Evolutionary conservation across 2,797 vertebrate species (phyloP).

Genomic region (Sebastes minor): DNA sequence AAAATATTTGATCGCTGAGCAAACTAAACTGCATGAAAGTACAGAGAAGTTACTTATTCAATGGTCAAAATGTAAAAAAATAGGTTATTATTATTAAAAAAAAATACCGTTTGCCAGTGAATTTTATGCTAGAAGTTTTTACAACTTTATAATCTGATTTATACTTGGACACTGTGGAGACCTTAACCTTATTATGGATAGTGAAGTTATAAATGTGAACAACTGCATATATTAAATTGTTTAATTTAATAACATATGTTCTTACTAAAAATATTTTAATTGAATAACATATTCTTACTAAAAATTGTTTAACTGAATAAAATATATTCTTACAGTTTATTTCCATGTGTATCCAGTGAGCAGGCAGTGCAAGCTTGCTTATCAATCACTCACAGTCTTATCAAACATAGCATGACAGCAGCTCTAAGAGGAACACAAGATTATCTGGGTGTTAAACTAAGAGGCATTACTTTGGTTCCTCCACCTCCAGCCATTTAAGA

Average conservation of each 20-base stretch:
- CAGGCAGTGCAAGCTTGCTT: constrained; percentile 5
- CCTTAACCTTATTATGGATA: background rate
- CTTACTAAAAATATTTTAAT: background rate
- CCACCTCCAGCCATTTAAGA: constrained; percentile 61
- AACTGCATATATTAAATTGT: background rate
- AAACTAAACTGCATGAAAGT: background rate
- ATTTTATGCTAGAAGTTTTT: background rate
- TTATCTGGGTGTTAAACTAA: constrained; percentile 84
- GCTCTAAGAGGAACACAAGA: constrained; percentile 70
- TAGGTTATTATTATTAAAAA: too few relatives aligned
- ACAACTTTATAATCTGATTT: background rate
- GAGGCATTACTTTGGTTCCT: constrained; percentile 76
- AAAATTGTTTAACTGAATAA: background rate
- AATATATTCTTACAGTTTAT: constrained; percentile 1
- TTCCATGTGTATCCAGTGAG: background rate
- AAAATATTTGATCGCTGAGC: background rate
- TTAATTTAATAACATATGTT: background rate
- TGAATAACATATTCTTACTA: background rate
- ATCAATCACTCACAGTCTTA: constrained; percentile 57
- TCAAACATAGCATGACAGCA: constrained; percentile 73
- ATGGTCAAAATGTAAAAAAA: background rate
- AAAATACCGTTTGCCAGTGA: background rate
- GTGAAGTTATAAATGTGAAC: background rate
- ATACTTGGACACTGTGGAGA: background rate
- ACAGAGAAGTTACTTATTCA: background rate